These are phyloP conservation scores for Amphibalanus amphitrite DNA, from an alignment of 1,140 invertebrate genomes.

Conservation along the genomic window DNA sequence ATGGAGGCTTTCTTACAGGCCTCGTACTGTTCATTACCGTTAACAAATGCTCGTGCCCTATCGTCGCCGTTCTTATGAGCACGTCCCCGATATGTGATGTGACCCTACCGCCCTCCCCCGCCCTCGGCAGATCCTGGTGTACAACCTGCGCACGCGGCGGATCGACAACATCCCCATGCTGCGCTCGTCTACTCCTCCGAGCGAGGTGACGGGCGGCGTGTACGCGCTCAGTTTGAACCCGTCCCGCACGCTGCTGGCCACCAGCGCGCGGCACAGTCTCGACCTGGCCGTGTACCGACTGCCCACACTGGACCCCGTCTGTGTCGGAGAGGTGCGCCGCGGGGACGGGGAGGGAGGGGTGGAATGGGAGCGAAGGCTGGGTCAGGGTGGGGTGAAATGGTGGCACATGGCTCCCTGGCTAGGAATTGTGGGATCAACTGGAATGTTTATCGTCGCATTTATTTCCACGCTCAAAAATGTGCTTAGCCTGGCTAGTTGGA, in stretches of 20 bases:
- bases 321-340: constrained; percentile 80
- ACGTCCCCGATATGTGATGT: no score
- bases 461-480: no score
- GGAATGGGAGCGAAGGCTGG: constrained; percentile 54
- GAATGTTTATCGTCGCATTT: no score
- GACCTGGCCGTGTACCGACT: constrained; percentile 84
- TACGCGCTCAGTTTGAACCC: constrained; percentile 88
- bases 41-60: no score
- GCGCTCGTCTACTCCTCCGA: background rate
- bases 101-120: no score
- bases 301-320: constrained; percentile 82
- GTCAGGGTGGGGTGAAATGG: no score
- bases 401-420: no score
- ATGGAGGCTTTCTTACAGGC: no score
- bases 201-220: constrained; percentile 43
- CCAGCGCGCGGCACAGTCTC: constrained; percentile 76
- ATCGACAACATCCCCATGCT: constrained; percentile 6
- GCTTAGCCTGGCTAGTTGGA: no score
- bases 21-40: no score
- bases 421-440: no score
- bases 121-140: constrained; percentile 3
- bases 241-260: constrained; percentile 74
- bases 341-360: constrained; percentile 89
- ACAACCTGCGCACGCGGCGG: constrained; percentile 5
- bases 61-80: no score